phyloP scores from a whole-genome alignment of 2,113 vertebrate genomes.

The Ailuropoda melanoleuca region DNA sequence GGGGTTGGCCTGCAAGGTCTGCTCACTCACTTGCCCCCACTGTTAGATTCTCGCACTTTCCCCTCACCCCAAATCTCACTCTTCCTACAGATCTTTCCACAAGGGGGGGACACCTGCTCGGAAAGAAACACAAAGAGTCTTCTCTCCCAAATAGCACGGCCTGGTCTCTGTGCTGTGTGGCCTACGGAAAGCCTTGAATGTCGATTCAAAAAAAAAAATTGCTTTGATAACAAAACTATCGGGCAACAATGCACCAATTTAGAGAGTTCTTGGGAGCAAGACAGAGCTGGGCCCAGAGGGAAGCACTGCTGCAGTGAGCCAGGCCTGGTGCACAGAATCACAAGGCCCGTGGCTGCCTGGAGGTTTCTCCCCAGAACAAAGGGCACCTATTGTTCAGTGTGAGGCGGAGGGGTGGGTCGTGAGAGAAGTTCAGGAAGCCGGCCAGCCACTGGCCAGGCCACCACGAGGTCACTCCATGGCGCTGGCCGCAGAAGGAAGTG shows the following conservation, averaged over 20 bases:
- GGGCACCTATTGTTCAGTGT: neutral
- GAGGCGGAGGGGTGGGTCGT: neutral
- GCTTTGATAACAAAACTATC: neutral
- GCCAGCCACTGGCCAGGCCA: neutral
- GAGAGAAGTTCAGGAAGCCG: neutral
- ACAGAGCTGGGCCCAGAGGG: neutral
- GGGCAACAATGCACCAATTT: neutral
- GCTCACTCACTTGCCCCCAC: fast-evolving
- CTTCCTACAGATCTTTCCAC: neutral
- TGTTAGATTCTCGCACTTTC: fast-evolving
- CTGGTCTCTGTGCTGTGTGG: neutral
- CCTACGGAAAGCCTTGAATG: neutral
- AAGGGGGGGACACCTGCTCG: neutral
- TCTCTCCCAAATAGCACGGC: neutral
- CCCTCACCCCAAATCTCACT: neutral
- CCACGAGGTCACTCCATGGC: neutral
- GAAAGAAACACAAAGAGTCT: neutral
- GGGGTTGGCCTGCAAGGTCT: no score
- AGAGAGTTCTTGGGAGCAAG: neutral
- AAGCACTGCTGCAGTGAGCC: neutral
- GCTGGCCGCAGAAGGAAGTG: neutral
- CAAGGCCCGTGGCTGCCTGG: neutral
- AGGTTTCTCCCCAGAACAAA: neutral
- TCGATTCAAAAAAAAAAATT: neutral
- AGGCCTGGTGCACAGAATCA: neutral